Percentiles rank a stretch among this genome's conserved stretches.
Evolutionary conservation across 1,140 invertebrate genomes (phyloP).

Genomic region (Drosophila serrata): DNA sequence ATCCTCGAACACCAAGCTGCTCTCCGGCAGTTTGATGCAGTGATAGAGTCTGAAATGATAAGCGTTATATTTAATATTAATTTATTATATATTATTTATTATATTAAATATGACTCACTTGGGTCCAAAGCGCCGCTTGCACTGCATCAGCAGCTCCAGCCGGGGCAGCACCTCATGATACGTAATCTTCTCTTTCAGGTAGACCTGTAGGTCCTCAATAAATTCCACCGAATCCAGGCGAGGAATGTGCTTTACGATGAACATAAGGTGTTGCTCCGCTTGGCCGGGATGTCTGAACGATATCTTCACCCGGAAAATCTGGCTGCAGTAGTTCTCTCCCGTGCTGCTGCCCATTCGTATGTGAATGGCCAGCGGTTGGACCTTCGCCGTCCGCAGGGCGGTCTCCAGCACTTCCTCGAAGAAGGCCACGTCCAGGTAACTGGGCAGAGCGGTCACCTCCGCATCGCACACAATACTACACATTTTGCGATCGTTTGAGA

Average conservation of each 20-base stretch:
- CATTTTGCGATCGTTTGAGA: conserved; percentile 62
- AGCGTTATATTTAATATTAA: too few relatives aligned
- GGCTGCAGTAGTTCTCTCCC: conserved; percentile 79
- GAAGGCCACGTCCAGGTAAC: conserved; percentile 64
- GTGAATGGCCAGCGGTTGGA: conserved; percentile 39
- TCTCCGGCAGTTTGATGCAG: conserved; percentile 66
- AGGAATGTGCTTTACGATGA: conserved; percentile 76
- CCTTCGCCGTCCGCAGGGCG: conserved; percentile 48
- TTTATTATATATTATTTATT: too few relatives aligned
- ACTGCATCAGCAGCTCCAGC: conserved; percentile 63
- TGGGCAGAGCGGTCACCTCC: conserved; percentile 53
- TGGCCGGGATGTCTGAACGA: background rate
- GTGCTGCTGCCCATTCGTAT: conserved; percentile 67
- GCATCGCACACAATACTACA: conserved; percentile 67
- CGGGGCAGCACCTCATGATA: conserved; percentile 73
- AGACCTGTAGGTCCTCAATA: conserved; percentile 68
- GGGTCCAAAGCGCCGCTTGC: conserved; percentile 63
- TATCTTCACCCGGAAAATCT: conserved; percentile 62
- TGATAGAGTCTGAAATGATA: conserved; percentile 68
- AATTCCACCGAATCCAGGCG: conserved; percentile 58
- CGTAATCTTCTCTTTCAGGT: conserved; percentile 71
- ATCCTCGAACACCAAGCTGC: conserved; percentile 76
- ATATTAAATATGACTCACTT: conserved; percentile 50
- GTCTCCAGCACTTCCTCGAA: conserved; percentile 76
- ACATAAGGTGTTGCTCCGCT: conserved; percentile 29